Evolutionary conservation across 92 coral and sea anemone genomes (phyloP).

Genomic region (Pocillopora meandrina): DNA sequence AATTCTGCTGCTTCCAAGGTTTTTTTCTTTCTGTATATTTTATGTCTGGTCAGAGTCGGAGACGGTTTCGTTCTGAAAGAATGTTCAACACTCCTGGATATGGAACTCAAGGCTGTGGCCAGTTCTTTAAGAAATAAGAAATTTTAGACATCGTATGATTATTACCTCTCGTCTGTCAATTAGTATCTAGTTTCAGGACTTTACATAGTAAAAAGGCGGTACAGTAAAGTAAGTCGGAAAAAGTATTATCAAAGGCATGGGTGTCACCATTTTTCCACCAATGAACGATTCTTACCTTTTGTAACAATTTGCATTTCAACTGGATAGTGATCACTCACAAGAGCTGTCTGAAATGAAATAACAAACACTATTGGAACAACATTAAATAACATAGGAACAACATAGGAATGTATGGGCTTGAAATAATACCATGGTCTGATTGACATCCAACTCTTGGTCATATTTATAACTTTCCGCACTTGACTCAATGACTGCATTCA

Average conservation of each 20-base stretch:
- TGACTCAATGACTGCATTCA: constrained; percentile 59
- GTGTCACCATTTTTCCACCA: neutral
- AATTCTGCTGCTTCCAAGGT: neutral
- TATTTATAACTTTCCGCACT: constrained; percentile 77
- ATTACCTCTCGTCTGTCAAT: no score
- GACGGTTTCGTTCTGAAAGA: constrained; percentile 9
- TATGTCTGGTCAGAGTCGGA: neutral
- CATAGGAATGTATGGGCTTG: neutral
- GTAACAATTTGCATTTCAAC: constrained; percentile 66
- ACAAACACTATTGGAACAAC: neutral
- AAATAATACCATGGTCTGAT: constrained; percentile 42
- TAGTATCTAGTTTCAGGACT: no score
- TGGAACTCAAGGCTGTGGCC: neutral
- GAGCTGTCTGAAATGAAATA: constrained; percentile 38
- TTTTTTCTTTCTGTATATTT: neutral
- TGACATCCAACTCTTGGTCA: constrained; percentile 62
- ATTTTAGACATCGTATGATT: neutral
- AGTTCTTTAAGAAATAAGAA: constrained; percentile 11
- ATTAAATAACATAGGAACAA: no score
- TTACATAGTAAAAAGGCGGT: no score
- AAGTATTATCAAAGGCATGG: neutral
- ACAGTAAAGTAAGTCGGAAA: no score
- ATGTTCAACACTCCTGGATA: constrained; percentile 8
- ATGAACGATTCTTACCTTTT: constrained; percentile 40
- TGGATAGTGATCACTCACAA: constrained; percentile 82